Conservation (phyloP, 1,140 invertebrate genomes). For the Drosophila orosa region DNA sequence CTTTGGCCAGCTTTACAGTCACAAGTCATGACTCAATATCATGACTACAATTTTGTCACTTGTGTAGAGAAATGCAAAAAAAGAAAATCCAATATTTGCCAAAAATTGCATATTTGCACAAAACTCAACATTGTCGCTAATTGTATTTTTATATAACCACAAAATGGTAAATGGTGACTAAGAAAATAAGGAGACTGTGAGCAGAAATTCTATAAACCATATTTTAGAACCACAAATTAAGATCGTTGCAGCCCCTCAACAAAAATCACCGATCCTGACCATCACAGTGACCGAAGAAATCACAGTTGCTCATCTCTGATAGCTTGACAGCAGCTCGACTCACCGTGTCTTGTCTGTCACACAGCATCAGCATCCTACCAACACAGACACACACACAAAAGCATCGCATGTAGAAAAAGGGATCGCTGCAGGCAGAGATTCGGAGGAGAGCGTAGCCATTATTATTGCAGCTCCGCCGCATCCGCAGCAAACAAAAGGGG, state of each 20-base stretch:
- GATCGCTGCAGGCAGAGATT: conserved; percentile 42
- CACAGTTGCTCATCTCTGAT: conserved; percentile 31
- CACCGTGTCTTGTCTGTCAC: conserved; percentile 35
- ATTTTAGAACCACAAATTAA: too few relatives aligned
- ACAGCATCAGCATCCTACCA: conserved; percentile 48
- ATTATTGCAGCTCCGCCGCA: conserved; percentile 34
- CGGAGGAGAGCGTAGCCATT: conserved; percentile 29
- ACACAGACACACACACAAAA: conserved; percentile 33
- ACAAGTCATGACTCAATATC: neutral
- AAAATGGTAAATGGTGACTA: too few relatives aligned
- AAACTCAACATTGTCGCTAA: neutral
- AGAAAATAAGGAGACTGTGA: too few relatives aligned
- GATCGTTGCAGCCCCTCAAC: neutral
- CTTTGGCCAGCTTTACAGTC: neutral
- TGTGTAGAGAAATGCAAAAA: neutral
- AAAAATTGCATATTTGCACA: neutral
- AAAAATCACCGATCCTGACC: neutral
- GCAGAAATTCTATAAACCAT: too few relatives aligned
- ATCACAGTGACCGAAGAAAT: conserved; percentile 15
- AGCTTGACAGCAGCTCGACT: conserved; percentile 29
- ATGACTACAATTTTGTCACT: neutral
- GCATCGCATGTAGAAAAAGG: conserved; percentile 33
- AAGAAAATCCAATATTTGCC: neutral
- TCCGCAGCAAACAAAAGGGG: conserved; percentile 40
- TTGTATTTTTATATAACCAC: too few relatives aligned